Evolutionary conservation across 2,113 vertebrate species (phyloP).

Genomic region (Pogonocichla stellata): DNA sequence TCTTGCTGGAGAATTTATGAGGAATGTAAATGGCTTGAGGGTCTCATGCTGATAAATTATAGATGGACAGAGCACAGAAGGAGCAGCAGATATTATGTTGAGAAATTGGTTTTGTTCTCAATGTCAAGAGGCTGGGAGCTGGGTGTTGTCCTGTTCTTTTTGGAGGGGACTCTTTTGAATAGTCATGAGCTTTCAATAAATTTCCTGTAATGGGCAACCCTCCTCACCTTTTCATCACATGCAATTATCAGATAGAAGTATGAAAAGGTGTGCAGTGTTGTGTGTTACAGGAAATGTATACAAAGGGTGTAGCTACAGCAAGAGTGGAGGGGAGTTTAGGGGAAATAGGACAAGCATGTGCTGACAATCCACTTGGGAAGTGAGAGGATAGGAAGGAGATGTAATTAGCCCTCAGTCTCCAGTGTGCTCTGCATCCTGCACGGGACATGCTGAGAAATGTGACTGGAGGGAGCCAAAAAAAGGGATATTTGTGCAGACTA

Average conservation of each 20-base stretch:
- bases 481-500: background rate
- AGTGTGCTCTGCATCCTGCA: background rate
- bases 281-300: background rate
- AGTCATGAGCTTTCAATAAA: background rate
- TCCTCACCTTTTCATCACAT: background rate
- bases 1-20: background rate
- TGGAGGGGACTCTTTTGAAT: background rate
- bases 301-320: background rate
- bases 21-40: background rate
- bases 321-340: background rate
- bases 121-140: background rate
- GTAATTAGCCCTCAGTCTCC: background rate
- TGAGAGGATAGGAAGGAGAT: background rate
- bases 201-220: background rate
- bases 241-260: background rate
- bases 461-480: background rate
- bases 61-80: background rate
- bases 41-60: background rate
- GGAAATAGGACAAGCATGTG: background rate
- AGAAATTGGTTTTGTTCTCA: background rate
- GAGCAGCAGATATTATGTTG: background rate
- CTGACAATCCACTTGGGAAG: background rate
- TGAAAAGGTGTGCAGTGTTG: accelerated
- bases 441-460: background rate
- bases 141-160: background rate